Percentiles rank a stretch among this genome's conserved stretches.
phyloP scores from a whole-genome alignment of 2,113 vertebrate species.

The Phrynosoma platyrhinos region DNA sequence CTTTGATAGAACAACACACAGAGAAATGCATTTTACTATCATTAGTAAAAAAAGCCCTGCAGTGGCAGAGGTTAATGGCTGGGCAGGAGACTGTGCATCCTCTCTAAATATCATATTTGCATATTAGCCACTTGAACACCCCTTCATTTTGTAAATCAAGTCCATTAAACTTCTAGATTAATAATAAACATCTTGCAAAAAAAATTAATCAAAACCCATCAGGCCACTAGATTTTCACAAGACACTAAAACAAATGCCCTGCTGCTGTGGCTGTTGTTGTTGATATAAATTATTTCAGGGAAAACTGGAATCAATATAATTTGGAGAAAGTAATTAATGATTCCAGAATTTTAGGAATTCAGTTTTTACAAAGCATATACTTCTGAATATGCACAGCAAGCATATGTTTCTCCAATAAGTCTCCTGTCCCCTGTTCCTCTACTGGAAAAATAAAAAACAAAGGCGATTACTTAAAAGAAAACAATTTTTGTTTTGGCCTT shows the following conservation, averaged over 20 bases:
- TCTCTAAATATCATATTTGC: slow-evolving; percentile 15
- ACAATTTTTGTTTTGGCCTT: accelerated
- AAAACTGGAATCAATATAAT: neutral
- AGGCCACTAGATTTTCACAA: slow-evolving; percentile 9
- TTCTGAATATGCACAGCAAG: neutral
- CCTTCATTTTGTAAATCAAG: slow-evolving; percentile 3
- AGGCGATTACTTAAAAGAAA: neutral
- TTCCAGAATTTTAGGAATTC: neutral
- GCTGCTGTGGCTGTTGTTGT: neutral
- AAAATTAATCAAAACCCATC: neutral
- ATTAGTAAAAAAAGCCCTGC: slow-evolving; percentile 40
- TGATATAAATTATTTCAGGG: neutral
- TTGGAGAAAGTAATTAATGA: neutral
- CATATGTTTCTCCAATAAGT: neutral
- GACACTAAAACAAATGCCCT: neutral
- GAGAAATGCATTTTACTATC: slow-evolving; percentile 53
- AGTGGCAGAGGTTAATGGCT: slow-evolving; percentile 48
- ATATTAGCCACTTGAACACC: slow-evolving; percentile 25
- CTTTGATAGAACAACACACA: slow-evolving; percentile 12
- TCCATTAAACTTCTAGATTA: slow-evolving; percentile 27
- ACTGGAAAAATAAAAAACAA: neutral
- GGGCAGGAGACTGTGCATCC: slow-evolving; percentile 41
- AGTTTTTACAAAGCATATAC: accelerated
- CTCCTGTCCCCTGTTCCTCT: neutral
- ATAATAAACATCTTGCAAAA: neutral